Conservation (phyloP, 37 sponge, comb jelly and placozoan species). For the Beroe ovata region DNA sequence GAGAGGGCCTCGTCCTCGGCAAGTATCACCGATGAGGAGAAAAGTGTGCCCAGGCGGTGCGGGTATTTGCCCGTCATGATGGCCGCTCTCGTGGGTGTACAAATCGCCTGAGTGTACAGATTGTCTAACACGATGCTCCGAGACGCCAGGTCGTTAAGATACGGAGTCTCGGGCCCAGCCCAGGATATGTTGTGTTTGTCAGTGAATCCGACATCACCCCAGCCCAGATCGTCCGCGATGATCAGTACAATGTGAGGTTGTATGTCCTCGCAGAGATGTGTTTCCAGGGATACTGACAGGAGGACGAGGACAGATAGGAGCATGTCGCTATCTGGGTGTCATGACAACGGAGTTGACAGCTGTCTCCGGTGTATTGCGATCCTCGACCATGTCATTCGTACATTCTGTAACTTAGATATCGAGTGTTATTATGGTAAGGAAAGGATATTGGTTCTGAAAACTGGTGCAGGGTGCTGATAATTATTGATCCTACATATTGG, state of each 20-base stretch:
- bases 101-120: not conserved
- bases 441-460: too few species aligned
- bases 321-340: too few species aligned
- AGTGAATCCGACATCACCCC: slow-evolving; percentile 1
- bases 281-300: not conserved
- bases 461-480: too few species aligned
- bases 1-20: not conserved
- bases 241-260: slow-evolving; percentile 6
- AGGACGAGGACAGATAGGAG: slow-evolving; percentile 1
- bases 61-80: slow-evolving; percentile 8
- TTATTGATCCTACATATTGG: too few species aligned
- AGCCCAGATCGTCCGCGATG: slow-evolving; percentile 29
- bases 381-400: too few species aligned
- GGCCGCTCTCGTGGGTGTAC: slow-evolving; percentile 20
- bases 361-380: too few species aligned
- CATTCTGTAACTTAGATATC: too few species aligned
- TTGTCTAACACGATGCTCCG: slow-evolving; percentile 1
- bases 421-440: too few species aligned
- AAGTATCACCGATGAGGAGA: not conserved
- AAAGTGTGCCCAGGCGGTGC: slow-evolving; percentile 1
- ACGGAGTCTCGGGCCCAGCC: not conserved
- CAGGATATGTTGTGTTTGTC: not conserved
- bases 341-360: too few species aligned
- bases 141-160: not conserved
- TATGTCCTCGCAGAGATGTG: not conserved